Percentiles rank a stretch among this genome's conserved stretches.
These are phyloP conservation scores for Peucedramus taeniatus DNA, from an alignment of 2,113 vertebrate genomes.

Conservation along the genomic window DNA sequence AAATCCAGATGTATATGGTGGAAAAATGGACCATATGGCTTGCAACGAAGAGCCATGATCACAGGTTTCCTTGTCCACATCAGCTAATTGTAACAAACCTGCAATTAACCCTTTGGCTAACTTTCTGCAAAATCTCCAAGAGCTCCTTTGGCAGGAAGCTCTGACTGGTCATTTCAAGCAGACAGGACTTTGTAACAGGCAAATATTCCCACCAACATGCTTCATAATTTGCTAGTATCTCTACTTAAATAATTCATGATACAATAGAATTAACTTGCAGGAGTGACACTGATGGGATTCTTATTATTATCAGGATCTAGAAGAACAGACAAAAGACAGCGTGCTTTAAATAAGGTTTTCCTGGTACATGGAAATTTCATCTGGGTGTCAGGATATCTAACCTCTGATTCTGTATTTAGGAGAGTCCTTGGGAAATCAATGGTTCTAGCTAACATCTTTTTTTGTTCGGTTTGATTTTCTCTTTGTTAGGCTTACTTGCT, in stretches of 20 bases:
- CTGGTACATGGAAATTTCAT: neutral
- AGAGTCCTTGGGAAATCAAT: neutral
- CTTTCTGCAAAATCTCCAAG: neutral
- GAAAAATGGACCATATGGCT: neutral
- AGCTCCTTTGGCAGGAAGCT: neutral
- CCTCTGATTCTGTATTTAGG: neutral
- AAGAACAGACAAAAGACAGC: neutral
- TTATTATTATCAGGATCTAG: neutral
- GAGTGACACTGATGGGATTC: neutral
- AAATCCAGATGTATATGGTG: neutral
- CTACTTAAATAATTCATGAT: neutral
- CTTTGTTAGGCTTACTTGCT: neutral
- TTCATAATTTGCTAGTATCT: neutral
- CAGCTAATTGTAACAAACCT: neutral
- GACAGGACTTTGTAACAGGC: neutral
- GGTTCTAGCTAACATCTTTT: neutral
- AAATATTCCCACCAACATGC: neutral
- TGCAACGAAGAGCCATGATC: neutral
- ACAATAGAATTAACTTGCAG: neutral
- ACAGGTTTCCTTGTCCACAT: neutral
- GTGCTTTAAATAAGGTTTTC: neutral
- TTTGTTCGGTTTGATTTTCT: neutral
- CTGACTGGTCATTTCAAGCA: neutral
- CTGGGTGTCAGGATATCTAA: neutral
- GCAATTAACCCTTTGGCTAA: neutral